phyloP scores from a whole-genome alignment of 2,888 invertebrate species.

The Rhamnusium bicolor region DNA sequence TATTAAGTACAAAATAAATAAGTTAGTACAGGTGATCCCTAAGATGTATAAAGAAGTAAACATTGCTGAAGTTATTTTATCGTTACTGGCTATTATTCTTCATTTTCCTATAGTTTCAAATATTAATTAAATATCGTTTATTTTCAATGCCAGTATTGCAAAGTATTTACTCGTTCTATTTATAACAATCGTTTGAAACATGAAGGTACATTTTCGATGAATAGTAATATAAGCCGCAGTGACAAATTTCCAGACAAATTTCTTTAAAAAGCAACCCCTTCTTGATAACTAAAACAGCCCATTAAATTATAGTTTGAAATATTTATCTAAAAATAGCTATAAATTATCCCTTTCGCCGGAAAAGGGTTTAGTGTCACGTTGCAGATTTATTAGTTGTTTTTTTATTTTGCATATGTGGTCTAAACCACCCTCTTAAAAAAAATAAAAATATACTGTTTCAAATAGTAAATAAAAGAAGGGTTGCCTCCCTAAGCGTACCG shows the following conservation, averaged over 20 bases:
- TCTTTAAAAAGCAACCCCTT: conserved; percentile 21
- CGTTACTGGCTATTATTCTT: too few species aligned
- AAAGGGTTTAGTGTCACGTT: conserved; percentile 57
- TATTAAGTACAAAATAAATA: not conserved
- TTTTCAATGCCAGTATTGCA: too few species aligned
- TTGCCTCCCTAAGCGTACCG: not conserved
- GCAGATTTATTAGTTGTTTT: conserved; percentile 58
- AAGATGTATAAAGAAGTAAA: not conserved
- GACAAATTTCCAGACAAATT: conserved; percentile 36
- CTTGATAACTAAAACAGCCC: not conserved
- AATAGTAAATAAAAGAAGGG: conserved; percentile 16
- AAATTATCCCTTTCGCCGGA: conserved; percentile 52
- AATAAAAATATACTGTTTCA: conserved; percentile 38
- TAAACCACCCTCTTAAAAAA: conserved; percentile 39
- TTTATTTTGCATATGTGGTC: conserved; percentile 51
- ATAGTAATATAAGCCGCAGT: not conserved
- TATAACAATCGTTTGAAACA: not conserved
- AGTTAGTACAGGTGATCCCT: not conserved
- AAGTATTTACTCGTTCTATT: not conserved
- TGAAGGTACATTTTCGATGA: not conserved
- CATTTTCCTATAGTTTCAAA: too few species aligned
- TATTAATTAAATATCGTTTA: too few species aligned
- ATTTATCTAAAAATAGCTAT: conserved; percentile 48
- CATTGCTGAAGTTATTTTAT: too few species aligned
- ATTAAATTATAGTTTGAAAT: conserved; percentile 42